Percentiles rank a stretch among this genome's conserved stretches.
Evolutionary conservation across 2,113 vertebrate genomes (phyloP).

Genomic region (Mohoua ochrocephala): DNA sequence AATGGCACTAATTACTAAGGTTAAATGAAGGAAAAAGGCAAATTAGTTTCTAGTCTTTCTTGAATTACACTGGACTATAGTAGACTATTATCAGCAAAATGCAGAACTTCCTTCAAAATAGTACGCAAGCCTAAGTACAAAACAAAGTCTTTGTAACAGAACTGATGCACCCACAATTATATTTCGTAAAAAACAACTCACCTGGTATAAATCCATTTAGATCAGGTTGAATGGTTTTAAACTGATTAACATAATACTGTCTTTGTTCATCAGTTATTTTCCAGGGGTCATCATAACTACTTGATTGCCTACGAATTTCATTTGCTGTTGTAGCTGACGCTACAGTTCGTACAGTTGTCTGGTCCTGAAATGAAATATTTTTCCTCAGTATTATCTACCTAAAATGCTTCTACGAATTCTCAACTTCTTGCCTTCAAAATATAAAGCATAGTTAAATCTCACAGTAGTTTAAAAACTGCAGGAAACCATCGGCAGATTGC

Average conservation of each 20-base stretch:
- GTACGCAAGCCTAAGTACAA: not conserved
- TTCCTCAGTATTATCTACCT: slow-evolving; percentile 74
- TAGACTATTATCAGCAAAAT: not conserved
- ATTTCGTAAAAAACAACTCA: slow-evolving; percentile 69
- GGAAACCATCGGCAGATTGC: slow-evolving; percentile 28
- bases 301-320: slow-evolving; percentile 97
- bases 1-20: not conserved
- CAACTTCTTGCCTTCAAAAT: slow-evolving; percentile 60
- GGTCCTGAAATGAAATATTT: slow-evolving; percentile 82
- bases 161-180: slow-evolving; percentile 15
- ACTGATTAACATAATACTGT: slow-evolving; percentile 99
- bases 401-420: slow-evolving; percentile 40
- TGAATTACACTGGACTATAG: not conserved
- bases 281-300: slow-evolving; percentile 96
- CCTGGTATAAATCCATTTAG: slow-evolving; percentile 98
- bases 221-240: slow-evolving; percentile 98
- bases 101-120: not conserved
- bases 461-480: slow-evolving; percentile 32
- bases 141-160: not conserved
- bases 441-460: slow-evolving; percentile 57
- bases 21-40: not conserved
- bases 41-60: not conserved
- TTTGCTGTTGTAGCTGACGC: slow-evolving; percentile 86
- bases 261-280: slow-evolving; percentile 99
- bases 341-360: slow-evolving; percentile 91